Conservation (phyloP, 1,140 invertebrate species). For the Drosophila nigrodunni region DNA sequence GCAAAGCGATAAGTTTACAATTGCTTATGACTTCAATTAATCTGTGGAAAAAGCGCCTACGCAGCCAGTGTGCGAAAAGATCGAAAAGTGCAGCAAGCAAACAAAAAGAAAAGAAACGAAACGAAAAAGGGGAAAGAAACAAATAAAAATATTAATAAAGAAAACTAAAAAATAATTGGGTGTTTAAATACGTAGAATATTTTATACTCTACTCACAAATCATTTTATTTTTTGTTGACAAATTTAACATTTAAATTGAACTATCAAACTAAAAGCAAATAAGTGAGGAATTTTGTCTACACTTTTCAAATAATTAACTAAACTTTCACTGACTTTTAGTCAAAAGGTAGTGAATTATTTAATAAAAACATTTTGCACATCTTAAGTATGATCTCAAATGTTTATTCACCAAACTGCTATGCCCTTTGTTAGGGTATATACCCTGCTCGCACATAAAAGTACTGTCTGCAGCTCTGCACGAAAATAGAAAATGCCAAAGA, state of each 20-base stretch:
- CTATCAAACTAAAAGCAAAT: too few relatives aligned
- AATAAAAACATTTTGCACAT: too few relatives aligned
- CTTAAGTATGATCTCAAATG: too few relatives aligned
- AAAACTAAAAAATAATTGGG: background rate
- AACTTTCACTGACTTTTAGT: too few relatives aligned
- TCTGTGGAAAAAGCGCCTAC: constrained; percentile 83
- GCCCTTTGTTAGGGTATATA: constrained; percentile 10
- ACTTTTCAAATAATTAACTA: too few relatives aligned
- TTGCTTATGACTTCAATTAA: constrained; percentile 84
- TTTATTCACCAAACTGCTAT: background rate
- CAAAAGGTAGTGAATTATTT: too few relatives aligned
- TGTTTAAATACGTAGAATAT: too few relatives aligned
- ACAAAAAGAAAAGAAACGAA: constrained; percentile 2
- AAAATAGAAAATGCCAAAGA: constrained; percentile 71
- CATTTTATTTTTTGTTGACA: too few relatives aligned
- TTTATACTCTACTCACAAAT: too few relatives aligned
- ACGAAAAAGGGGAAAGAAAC: constrained; percentile 4
- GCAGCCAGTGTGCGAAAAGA: constrained; percentile 45
- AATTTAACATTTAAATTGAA: too few relatives aligned
- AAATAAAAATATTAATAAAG: constrained; percentile 20
- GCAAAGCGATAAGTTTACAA: constrained; percentile 81
- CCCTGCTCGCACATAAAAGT: constrained; percentile 17
- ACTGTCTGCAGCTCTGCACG: constrained; percentile 49
- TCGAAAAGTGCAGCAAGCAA: constrained; percentile 13
- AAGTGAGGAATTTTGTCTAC: too few relatives aligned